These are phyloP conservation scores for Eilema griseolum DNA, from an alignment of 2,888 invertebrate genomes.

Conservation along the genomic window DNA sequence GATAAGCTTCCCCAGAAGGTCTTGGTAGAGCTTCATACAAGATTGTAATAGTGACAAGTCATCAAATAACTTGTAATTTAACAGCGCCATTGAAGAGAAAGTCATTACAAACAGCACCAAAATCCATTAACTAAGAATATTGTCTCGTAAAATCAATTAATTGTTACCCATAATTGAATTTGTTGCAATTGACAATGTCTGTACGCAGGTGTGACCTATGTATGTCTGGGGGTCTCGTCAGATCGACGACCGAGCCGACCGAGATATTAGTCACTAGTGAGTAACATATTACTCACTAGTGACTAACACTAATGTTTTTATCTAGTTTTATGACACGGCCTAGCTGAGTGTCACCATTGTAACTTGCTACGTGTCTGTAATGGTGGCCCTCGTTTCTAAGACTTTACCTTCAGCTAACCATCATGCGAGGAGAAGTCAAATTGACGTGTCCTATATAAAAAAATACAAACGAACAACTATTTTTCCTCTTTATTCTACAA, in stretches of 20 bases:
- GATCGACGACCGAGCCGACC: no score
- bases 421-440: no score
- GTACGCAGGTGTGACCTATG: background rate
- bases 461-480: no score
- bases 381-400: no score
- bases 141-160: background rate
- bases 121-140: background rate
- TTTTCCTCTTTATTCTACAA: background rate
- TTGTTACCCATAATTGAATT: background rate
- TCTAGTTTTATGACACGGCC: no score
- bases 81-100: background rate
- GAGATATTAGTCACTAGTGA: background rate
- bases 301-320: no score
- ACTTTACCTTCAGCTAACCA: no score
- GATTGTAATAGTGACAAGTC: background rate
- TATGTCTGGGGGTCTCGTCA: background rate
- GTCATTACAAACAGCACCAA: background rate
- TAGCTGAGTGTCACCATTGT: no score
- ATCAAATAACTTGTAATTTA: background rate
- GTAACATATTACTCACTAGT: background rate
- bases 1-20: no score
- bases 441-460: no score
- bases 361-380: no score
- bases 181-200: background rate
- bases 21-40: no score